Percentiles rank a stretch among this genome's conserved stretches.
Evolutionary conservation across 2,113 vertebrate genomes (phyloP).

Genomic region (Ochotona curzoniae): DNA sequence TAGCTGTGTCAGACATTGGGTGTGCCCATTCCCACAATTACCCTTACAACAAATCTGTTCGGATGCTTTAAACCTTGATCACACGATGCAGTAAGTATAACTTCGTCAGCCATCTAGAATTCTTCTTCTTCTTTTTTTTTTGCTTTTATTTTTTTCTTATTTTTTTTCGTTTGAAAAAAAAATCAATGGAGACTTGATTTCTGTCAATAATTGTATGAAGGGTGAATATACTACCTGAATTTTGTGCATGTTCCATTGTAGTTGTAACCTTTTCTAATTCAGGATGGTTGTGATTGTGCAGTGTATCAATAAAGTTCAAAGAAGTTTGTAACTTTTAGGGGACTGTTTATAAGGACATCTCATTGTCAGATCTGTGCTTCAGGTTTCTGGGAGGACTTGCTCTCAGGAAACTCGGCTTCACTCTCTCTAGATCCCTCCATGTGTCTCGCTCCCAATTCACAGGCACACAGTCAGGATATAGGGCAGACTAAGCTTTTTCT

Average conservation of each 20-base stretch:
- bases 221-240: slow-evolving; percentile 91
- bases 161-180: slow-evolving; percentile 62
- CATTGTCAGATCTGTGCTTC: not conserved
- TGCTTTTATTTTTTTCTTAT: slow-evolving; percentile 9
- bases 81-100: slow-evolving; percentile 75
- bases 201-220: slow-evolving; percentile 89
- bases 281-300: slow-evolving; percentile 93
- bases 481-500: not conserved
- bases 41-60: slow-evolving; percentile 80
- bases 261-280: slow-evolving; percentile 94
- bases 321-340: slow-evolving; percentile 90
- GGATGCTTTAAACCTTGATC: slow-evolving; percentile 83
- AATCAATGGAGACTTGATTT: slow-evolving; percentile 82
- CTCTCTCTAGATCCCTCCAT: not conserved
- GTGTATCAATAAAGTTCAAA: slow-evolving; percentile 93
- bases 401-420: not conserved
- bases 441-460: not conserved
- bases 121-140: slow-evolving; percentile 69
- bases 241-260: slow-evolving; percentile 94
- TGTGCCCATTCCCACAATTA: slow-evolving; percentile 78
- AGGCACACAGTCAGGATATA: not conserved
- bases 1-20: slow-evolving; percentile 81
- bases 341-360: slow-evolving; percentile 79
- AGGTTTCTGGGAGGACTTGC: not conserved
- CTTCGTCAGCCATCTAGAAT: slow-evolving; percentile 74